phyloP scores from a whole-genome alignment of 2,797 vertebrate genomes.

The Sorex maritimensis region DNA sequence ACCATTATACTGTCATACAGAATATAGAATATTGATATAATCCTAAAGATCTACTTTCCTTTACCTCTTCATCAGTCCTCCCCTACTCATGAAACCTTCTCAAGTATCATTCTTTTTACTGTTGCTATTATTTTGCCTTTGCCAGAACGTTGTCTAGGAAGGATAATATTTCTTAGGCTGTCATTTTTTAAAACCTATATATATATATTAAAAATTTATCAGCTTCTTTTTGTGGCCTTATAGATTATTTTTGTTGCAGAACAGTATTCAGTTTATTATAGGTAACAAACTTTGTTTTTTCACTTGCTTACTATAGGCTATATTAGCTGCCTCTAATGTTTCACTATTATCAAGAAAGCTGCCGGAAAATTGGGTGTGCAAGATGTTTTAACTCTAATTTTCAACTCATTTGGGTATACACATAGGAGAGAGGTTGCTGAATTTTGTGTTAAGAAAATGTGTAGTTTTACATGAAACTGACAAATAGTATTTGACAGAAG shows the following conservation, averaged over 20 bases:
- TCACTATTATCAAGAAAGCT: neutral
- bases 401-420: neutral
- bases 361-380: neutral
- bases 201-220: neutral
- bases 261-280: neutral
- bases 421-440: neutral
- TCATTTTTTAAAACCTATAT: neutral
- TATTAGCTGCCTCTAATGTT: conserved; percentile 2
- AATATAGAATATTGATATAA: neutral
- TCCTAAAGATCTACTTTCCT: neutral
- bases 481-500: neutral
- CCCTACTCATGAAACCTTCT: neutral
- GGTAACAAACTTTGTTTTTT: neutral
- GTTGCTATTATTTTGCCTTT: neutral
- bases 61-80: too few species aligned
- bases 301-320: neutral
- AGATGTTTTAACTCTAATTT: conserved; percentile 30
- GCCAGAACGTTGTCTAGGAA: neutral
- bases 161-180: neutral
- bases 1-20: neutral
- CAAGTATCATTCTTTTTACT: neutral
- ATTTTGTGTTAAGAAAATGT: neutral
- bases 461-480: neutral
- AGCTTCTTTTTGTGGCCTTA: neutral
- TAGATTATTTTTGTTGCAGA: neutral